Base-by-base conservation (phyloP, 2,888 invertebrate species). In the Crepidodera aurea region DNA sequence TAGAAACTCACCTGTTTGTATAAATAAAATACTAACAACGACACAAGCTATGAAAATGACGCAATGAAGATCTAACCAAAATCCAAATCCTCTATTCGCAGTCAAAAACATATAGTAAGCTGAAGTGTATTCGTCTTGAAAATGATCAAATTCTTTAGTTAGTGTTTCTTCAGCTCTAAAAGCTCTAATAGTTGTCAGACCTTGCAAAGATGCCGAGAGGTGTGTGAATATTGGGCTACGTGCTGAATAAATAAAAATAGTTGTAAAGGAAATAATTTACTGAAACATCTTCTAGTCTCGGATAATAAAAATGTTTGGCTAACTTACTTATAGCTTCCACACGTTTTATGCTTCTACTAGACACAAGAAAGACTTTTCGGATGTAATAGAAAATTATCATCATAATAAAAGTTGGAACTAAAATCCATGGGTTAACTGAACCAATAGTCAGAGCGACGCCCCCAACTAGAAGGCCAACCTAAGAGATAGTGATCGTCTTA, bases 181-280 rank as follows among this genome's bases (percentile, higher is more conserved):
- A 0, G 91, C 90, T 69, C 92, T 82, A 13, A 93, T 90, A 0
- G 92, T 91, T 8, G 89, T 85, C 1, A 93, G 79, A 1, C 93
- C 93, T 79, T 90, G 88, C 15, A 93, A 83, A 0, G 90, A 88
- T 50, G 90, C 88, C 70, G 87, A 88, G 32, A 92, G 82, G 71
- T 92, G 89, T 0, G 88, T 87, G 77, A 90, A 93, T 0, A 93
- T 86, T 0, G 93, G 93, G 73, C 91, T 91, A 50, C 91, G 85
- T 53, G 90, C 91, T 91, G 78, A 51, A 78, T 75, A 39, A 34
- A 42, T 19, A 27, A 27, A 48, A 54, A n/a, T n/a, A n/a, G n/a
- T n/a, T n/a, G n/a, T n/a, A n/a, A n/a, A 12, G 0, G n/a, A n/a
- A n/a, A n/a, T n/a, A n/a, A n/a, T n/a, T n/a, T n/a, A n/a, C n/a